phyloP scores from a whole-genome alignment of 2,888 invertebrate genomes.

The Melanargia galathea region DNA sequence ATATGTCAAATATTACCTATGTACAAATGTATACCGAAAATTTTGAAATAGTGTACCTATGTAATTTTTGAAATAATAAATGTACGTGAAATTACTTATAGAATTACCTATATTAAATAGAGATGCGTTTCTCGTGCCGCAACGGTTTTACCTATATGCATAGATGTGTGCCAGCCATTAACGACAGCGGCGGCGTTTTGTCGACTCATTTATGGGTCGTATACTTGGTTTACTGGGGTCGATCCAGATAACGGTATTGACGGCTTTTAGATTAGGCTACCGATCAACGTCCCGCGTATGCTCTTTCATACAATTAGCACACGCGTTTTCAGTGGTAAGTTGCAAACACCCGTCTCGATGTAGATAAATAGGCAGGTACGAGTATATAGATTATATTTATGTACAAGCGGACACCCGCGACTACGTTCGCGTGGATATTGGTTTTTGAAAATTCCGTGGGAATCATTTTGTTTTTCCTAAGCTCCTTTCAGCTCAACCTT shows the following conservation, averaged over 20 bases:
- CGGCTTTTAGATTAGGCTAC: slow-evolving; percentile 65
- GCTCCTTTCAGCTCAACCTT: too few species aligned
- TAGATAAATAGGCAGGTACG: too few species aligned
- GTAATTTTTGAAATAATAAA: neutral
- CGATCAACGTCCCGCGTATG: slow-evolving; percentile 50
- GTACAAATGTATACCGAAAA: too few species aligned
- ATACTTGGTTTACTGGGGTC: slow-evolving; percentile 68
- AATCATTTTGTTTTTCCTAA: too few species aligned
- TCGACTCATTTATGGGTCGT: slow-evolving; percentile 71
- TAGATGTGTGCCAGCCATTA: slow-evolving; percentile 50
- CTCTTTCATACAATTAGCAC: slow-evolving; percentile 61
- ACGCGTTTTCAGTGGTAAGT: neutral
- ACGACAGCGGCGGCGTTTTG: slow-evolving; percentile 57
- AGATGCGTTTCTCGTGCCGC: slow-evolving; percentile 3
- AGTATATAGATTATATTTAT: too few species aligned
- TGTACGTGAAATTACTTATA: neutral
- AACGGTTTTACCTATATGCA: neutral
- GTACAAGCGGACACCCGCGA: too few species aligned
- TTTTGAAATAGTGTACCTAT: too few species aligned
- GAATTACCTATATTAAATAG: neutral
- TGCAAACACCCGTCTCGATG: too few species aligned
- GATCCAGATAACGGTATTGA: slow-evolving; percentile 72
- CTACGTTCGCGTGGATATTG: too few species aligned
- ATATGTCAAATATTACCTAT: too few species aligned
- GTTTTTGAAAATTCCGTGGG: too few species aligned